phyloP scores from a whole-genome alignment of 2,888 invertebrate genomes.

The Copidosoma aretas region DNA sequence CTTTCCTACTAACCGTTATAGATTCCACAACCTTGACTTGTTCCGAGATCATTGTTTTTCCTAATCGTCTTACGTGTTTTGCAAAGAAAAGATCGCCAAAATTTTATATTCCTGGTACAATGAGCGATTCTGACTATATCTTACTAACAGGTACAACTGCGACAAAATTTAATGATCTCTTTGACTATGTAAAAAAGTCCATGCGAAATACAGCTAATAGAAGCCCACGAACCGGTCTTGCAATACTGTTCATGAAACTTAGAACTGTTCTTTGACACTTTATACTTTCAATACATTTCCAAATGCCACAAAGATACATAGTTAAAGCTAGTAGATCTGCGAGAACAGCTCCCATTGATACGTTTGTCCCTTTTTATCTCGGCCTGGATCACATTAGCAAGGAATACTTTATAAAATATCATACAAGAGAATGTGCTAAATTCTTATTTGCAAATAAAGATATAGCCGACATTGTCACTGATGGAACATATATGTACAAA shows the following conservation, averaged over 20 bases:
- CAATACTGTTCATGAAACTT: constrained; percentile 11
- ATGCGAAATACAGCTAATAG: constrained; percentile 22
- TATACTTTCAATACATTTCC: too few relatives aligned
- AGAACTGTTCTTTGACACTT: too few relatives aligned
- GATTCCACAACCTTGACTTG: too few relatives aligned
- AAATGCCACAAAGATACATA: too few relatives aligned
- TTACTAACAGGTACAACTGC: background rate
- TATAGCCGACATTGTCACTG: constrained; percentile 15
- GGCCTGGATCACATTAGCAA: constrained; percentile 16
- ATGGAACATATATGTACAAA: background rate
- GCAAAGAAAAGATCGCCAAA: constrained; percentile 12
- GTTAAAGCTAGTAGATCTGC: too few relatives aligned
- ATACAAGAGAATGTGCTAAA: constrained; percentile 13
- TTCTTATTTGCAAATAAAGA: constrained; percentile 18
- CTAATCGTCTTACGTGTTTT: constrained; percentile 16
- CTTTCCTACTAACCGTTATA: too few relatives aligned
- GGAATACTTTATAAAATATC: constrained; percentile 14
- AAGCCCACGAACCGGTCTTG: constrained; percentile 18
- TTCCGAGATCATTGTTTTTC: constrained; percentile 1
- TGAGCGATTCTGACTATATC: constrained; percentile 22
- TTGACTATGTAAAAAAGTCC: constrained; percentile 4
- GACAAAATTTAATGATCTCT: constrained; percentile 11
- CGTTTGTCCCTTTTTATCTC: background rate
- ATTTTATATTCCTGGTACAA: too few relatives aligned
- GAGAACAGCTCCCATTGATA: too few relatives aligned